Evolutionary conservation across 30 jellyfish, hydroid and myxozoan genomes (phyloP), one percentile per base, ranked within the genome.

Genomic region (Phacellophora camtschatica): DNA sequence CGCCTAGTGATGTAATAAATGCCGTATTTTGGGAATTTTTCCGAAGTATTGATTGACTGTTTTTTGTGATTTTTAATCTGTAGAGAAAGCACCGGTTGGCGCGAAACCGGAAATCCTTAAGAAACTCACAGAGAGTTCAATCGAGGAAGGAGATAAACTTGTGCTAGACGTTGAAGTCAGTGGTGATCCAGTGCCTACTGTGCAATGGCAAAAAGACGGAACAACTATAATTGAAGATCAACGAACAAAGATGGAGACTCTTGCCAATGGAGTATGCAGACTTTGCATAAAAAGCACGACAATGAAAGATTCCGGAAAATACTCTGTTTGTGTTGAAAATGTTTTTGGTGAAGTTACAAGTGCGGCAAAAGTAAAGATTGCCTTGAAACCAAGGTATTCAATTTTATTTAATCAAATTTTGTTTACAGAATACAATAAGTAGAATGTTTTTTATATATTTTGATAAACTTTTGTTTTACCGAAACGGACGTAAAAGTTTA

Each of bases 161-260:
- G 50, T 50, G 28, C 78, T 94, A 22, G 36, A 46, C 7, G 89
- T 76, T 18, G 42, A 71, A 7, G 77, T 94, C 31, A 37, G 32
- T 18, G 96, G 97, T 28, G 32, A 15, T 4, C 99, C 99, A 4
- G 66, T 19, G 45, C 96, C 99, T 5, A 65, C 46, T 5, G 88
- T 94, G 57, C 57, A 85, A n/a, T 94, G 92, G 84, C 37, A 30
- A 53, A 85, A 77, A 46, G 96, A 94, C 46, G 87, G 88, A 13
- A 74, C 51, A 63, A 30, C 15, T 23, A 13, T 94, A 1, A 33
- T 41, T 18, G 74, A 69, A 30, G 74, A 61, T 43, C 78, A 68
- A 49, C 95, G 97, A 59, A 82, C 88, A 10, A 51, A 54, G 48
- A 69, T 88, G 29, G 87, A 57, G 35, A 33, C 34, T 4, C 46